Evolutionary conservation across 1,140 invertebrate genomes (phyloP).

Genomic region (Antheraea pernyi): DNA sequence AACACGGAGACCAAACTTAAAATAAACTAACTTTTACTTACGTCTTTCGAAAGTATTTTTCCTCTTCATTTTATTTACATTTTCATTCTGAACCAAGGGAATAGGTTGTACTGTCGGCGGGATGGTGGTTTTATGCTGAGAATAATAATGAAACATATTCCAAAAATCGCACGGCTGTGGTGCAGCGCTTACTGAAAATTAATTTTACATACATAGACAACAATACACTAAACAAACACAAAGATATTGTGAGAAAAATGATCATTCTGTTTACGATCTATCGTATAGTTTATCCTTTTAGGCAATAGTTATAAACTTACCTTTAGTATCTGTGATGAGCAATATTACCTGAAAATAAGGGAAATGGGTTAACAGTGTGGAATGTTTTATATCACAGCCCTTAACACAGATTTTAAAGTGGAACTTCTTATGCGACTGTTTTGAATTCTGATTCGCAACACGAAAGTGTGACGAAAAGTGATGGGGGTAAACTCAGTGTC

Average conservation of each 20-base stretch:
- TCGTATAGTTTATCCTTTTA: too few relatives aligned
- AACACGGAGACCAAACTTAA: too few relatives aligned
- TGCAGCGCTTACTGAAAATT: conserved; percentile 31
- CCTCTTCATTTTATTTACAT: conserved; percentile 20
- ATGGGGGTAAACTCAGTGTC: too few relatives aligned
- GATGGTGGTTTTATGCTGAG: neutral
- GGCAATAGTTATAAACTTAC: neutral
- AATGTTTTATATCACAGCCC: too few relatives aligned
- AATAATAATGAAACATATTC: neutral
- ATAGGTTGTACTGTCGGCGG: neutral
- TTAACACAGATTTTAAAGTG: too few relatives aligned
- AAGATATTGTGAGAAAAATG: too few relatives aligned
- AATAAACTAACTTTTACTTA: conserved; percentile 14
- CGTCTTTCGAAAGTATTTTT: conserved; percentile 31
- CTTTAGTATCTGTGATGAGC: neutral
- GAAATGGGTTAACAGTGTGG: neutral
- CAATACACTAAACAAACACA: too few relatives aligned
- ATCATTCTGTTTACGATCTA: too few relatives aligned
- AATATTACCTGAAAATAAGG: neutral
- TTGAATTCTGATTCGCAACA: too few relatives aligned
- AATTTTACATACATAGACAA: too few relatives aligned
- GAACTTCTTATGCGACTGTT: too few relatives aligned
- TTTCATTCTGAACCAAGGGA: neutral
- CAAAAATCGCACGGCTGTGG: conserved; percentile 33
- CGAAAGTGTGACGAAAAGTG: too few relatives aligned